phyloP scores from a whole-genome alignment of 2,113 vertebrate genomes.

The Tricholaema leucomelas region DNA sequence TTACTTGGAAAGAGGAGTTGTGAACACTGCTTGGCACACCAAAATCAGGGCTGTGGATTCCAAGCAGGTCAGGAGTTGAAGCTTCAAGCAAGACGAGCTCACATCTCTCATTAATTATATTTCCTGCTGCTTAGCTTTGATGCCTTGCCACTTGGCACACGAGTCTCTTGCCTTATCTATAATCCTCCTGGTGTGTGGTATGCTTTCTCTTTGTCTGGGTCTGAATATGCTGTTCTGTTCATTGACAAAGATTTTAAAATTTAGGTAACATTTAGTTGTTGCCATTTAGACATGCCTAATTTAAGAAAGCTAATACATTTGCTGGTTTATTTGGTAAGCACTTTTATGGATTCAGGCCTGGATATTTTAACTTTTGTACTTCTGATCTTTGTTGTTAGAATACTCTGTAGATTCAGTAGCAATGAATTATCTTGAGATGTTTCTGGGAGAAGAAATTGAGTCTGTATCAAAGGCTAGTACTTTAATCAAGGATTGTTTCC shows the following conservation, averaged over 20 bases:
- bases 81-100: background rate
- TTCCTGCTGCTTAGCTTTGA: background rate
- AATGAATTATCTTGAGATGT: slow-evolving; percentile 4
- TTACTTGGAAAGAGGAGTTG: background rate
- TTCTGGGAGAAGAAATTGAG: slow-evolving; percentile 21
- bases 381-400: background rate
- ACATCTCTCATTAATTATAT: background rate
- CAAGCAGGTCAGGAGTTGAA: background rate
- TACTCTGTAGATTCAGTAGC: background rate
- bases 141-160: background rate
- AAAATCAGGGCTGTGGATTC: background rate
- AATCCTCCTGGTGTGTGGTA: background rate
- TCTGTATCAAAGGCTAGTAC: background rate
- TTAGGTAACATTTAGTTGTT: background rate
- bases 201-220: background rate
- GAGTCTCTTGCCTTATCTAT: background rate
- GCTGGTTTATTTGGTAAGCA: background rate
- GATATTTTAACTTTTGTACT: background rate
- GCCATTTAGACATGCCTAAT: background rate
- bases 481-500: background rate
- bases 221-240: background rate
- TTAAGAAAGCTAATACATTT: background rate
- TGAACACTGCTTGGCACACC: background rate
- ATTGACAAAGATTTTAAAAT: background rate
- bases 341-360: background rate